These are phyloP conservation scores for Anguilla pacifica DNA, from an alignment of 2,797 vertebrate genomes.

Conservation along the genomic window DNA sequence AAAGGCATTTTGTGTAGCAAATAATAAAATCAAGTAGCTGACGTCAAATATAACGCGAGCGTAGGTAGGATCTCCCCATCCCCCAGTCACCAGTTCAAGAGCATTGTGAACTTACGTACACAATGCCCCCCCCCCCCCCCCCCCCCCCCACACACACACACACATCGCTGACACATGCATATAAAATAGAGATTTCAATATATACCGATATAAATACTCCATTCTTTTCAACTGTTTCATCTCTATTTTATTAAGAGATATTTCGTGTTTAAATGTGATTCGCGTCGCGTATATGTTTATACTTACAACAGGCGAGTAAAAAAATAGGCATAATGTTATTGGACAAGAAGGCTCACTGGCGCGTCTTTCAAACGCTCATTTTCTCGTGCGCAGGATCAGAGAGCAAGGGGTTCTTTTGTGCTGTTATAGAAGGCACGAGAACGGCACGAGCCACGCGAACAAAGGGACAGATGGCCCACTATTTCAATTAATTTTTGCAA, in stretches of 20 bases:
- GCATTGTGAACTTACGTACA: neutral
- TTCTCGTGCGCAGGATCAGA: neutral
- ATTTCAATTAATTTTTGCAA: constrained; percentile 59
- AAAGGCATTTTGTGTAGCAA: constrained; percentile 46
- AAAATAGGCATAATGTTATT: neutral
- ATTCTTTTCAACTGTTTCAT: neutral
- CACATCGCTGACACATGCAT: neutral
- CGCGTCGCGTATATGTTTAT: neutral
- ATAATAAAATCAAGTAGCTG: constrained; percentile 38
- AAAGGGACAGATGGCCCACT: constrained; percentile 75
- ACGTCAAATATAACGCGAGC: constrained; percentile 50
- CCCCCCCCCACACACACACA: neutral
- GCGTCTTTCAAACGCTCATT: constrained; percentile 14
- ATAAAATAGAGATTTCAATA: neutral
- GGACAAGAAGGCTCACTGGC: constrained; percentile 29
- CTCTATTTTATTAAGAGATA: neutral
- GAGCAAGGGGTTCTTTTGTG: constrained; percentile 45
- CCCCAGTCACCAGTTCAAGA: neutral
- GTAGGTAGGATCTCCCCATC: neutral
- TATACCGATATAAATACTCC: too few relatives aligned
- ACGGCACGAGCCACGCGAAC: constrained; percentile 76
- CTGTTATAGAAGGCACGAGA: constrained; percentile 72
- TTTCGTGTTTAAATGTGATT: neutral
- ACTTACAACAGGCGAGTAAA: neutral
- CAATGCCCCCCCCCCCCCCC: neutral